Conservation (phyloP, 1,140 invertebrate genomes). For the Eulimnadia texana region DNA sequence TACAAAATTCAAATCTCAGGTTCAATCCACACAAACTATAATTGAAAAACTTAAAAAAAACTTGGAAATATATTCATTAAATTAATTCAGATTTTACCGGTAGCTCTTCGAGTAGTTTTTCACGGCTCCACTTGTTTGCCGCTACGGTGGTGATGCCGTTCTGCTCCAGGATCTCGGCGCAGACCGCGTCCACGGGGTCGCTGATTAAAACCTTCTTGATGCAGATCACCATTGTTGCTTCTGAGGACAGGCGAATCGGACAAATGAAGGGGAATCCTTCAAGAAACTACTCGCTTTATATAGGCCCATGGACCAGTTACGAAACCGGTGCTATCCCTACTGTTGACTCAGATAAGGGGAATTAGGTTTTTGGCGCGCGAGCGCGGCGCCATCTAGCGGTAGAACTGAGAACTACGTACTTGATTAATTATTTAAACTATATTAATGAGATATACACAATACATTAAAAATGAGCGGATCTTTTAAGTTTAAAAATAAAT, state of each 20-base stretch:
- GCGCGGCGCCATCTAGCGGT: not conserved
- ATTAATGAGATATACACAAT: not conserved
- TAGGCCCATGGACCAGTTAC: not conserved
- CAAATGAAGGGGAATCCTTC: no score
- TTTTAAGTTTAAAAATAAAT: not conserved
- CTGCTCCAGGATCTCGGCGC: conserved; percentile 57
- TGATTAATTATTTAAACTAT: no score
- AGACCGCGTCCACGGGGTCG: conserved; percentile 77
- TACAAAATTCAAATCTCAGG: conserved; percentile 27
- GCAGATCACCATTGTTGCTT: conserved; percentile 32
- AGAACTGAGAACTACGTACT: not conserved
- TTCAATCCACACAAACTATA: not conserved
- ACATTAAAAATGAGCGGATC: not conserved
- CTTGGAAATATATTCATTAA: not conserved
- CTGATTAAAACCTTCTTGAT: conserved; percentile 64
- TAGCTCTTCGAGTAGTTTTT: conserved; percentile 70
- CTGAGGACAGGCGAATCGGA: no score
- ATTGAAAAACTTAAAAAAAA: not conserved
- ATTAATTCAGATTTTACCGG: conserved; percentile 42
- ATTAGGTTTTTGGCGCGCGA: no score
- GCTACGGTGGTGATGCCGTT: conserved; percentile 64
- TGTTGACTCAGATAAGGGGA: no score
- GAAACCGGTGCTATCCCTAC: no score
- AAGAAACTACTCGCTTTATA: not conserved
- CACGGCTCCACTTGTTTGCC: conserved; percentile 66